phyloP scores from a whole-genome alignment of 2,888 invertebrate genomes.

The Melieria omissa region DNA sequence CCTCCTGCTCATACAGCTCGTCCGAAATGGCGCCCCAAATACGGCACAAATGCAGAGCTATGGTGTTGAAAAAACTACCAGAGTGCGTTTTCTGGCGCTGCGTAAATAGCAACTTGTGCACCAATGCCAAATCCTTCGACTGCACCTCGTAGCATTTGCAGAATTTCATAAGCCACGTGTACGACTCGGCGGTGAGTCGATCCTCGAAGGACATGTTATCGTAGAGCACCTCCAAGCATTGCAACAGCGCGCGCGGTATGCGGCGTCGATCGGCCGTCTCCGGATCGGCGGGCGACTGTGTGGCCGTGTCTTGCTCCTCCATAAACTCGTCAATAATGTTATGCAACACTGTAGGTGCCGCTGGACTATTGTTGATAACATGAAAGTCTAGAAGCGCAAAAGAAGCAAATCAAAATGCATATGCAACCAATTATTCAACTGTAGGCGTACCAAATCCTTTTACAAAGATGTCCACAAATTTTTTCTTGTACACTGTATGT shows the following conservation, averaged over 20 bases:
- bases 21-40: slow-evolving; percentile 55
- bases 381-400: slow-evolving; percentile 40
- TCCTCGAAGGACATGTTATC: slow-evolving; percentile 58
- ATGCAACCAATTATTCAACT: background rate
- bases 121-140: slow-evolving; percentile 54
- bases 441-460: slow-evolving; percentile 56
- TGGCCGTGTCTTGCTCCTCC: slow-evolving; percentile 44
- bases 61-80: slow-evolving; percentile 61
- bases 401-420: background rate
- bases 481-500: slow-evolving; percentile 56
- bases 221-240: slow-evolving; percentile 62
- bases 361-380: slow-evolving; percentile 48
- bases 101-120: slow-evolving; percentile 61
- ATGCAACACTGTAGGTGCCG: slow-evolving; percentile 55
- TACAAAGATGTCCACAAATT: slow-evolving; percentile 57
- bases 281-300: slow-evolving; percentile 26
- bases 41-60: slow-evolving; percentile 58
- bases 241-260: slow-evolving; percentile 54
- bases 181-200: slow-evolving; percentile 58
- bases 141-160: slow-evolving; percentile 57
- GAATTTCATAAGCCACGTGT: slow-evolving; percentile 62
- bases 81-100: slow-evolving; percentile 63
- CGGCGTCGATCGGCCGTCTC: slow-evolving; percentile 52
- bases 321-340: slow-evolving; percentile 58
- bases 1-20: slow-evolving; percentile 46